These are phyloP conservation scores for Neomorphus geoffroyi DNA, from an alignment of 2,797 vertebrate genomes.

Conservation along the genomic window DNA sequence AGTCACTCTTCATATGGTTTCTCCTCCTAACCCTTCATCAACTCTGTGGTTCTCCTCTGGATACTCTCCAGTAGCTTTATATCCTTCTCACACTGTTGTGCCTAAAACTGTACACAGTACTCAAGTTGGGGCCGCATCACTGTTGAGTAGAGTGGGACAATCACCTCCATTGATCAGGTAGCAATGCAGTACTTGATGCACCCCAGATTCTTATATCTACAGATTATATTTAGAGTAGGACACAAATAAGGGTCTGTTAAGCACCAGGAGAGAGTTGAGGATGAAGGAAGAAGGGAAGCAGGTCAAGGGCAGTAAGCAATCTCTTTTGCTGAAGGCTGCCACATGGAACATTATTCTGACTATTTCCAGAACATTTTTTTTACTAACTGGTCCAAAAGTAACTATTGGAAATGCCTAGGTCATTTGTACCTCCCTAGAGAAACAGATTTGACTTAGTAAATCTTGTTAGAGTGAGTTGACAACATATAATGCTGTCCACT, in stretches of 20 bases:
- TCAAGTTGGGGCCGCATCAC: too few species aligned
- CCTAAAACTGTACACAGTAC: too few species aligned
- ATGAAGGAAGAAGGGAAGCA: background rate
- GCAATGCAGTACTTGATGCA: too few species aligned
- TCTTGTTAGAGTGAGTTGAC: background rate
- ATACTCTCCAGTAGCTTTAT: too few species aligned
- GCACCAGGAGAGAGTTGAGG: fast-evolving
- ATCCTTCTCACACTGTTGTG: too few species aligned
- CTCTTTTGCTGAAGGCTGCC: background rate
- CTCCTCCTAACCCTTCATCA: too few species aligned
- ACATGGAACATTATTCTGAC: background rate
- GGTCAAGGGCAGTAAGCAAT: background rate
- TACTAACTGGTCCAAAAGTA: background rate
- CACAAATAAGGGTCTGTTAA: background rate
- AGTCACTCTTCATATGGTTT: too few species aligned
- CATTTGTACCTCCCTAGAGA: background rate
- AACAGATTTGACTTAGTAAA: background rate
- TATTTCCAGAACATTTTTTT: background rate
- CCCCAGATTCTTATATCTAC: background rate
- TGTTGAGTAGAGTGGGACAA: too few species aligned
- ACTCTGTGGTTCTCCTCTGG: too few species aligned
- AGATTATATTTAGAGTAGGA: background rate
- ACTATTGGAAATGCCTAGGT: background rate
- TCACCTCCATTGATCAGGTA: too few species aligned
- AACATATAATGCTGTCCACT: background rate